Conservation (phyloP, 1,140 invertebrate genomes). For the Berghia stephanieae region DNA sequence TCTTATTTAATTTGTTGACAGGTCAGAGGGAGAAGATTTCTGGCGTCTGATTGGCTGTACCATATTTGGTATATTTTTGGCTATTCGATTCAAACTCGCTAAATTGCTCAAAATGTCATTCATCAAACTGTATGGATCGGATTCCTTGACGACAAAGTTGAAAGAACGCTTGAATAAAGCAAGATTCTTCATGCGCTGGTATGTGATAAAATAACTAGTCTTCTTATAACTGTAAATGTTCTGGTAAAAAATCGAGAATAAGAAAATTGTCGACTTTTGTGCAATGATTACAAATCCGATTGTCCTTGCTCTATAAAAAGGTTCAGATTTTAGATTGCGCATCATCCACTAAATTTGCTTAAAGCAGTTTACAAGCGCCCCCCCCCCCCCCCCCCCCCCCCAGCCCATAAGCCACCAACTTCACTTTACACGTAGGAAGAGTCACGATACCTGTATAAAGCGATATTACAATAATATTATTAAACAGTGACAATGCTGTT, state of each 20-base stretch:
- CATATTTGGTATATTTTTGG: neutral
- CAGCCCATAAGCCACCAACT: too few relatives aligned
- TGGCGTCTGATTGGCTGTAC: slow-evolving; percentile 9
- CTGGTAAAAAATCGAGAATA: neutral
- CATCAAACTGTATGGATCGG: neutral
- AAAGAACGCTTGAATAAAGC: neutral
- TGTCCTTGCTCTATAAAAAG: neutral
- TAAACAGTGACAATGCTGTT: too few relatives aligned
- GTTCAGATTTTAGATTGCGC: neutral
- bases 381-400: neutral
- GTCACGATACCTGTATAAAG: too few relatives aligned
- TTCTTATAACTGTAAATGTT: neutral
- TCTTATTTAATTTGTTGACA: neutral
- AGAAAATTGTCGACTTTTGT: neutral
- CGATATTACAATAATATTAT: too few relatives aligned
- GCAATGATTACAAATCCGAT: neutral
- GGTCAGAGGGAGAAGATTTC: slow-evolving; percentile 20
- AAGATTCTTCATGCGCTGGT: slow-evolving; percentile 16
- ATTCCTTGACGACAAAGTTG: neutral
- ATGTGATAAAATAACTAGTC: neutral
- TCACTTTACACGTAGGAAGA: too few relatives aligned
- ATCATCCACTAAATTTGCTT: neutral
- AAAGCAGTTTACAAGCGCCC: neutral
- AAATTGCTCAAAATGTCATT: neutral
- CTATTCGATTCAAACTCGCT: neutral